These are phyloP conservation scores for Amblyopsis hoosieri DNA, from an alignment of 2,797 vertebrate species.

Conservation along the genomic window DNA sequence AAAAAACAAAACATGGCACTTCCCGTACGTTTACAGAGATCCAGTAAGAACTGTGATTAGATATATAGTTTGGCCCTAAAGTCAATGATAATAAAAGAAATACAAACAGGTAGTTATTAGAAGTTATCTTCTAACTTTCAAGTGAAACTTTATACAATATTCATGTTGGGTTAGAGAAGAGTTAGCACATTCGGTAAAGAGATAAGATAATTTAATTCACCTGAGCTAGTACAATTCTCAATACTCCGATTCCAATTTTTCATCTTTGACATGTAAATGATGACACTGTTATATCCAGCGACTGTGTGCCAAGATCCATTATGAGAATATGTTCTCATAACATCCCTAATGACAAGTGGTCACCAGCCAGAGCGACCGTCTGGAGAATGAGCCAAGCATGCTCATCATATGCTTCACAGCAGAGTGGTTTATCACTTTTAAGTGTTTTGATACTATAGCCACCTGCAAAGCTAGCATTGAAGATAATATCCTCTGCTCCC, in stretches of 20 bases:
- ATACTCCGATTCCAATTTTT: slow-evolving; percentile 8
- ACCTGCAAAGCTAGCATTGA: slow-evolving; percentile 12
- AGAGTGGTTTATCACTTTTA: slow-evolving; percentile 56
- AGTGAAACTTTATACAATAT: slow-evolving; percentile 10
- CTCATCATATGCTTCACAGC: slow-evolving; percentile 47
- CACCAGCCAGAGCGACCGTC: slow-evolving; percentile 35
- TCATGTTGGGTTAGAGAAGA: slow-evolving; percentile 3
- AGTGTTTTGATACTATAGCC: slow-evolving; percentile 21
- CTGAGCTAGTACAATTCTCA: not conserved
- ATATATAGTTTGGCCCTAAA: too few relatives aligned
- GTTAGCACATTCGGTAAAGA: slow-evolving; percentile 8
- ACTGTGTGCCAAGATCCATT: slow-evolving; percentile 40
- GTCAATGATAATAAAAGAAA: not conserved
- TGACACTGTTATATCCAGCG: slow-evolving; percentile 23
- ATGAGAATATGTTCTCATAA: slow-evolving; percentile 26
- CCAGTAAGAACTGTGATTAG: too few relatives aligned
- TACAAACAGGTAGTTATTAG: slow-evolving; percentile 2
- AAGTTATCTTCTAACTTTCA: slow-evolving; percentile 9
- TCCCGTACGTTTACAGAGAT: slow-evolving; percentile 6
- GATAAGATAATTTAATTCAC: not conserved
- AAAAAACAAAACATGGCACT: slow-evolving; percentile 19
- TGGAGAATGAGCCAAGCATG: slow-evolving; percentile 31
- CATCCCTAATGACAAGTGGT: slow-evolving; percentile 48
- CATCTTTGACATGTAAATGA: slow-evolving; percentile 17
- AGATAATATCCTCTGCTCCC: slow-evolving; percentile 28